phyloP scores from a whole-genome alignment of 2,113 vertebrate genomes.

The Porphyrio hochstetteri region DNA sequence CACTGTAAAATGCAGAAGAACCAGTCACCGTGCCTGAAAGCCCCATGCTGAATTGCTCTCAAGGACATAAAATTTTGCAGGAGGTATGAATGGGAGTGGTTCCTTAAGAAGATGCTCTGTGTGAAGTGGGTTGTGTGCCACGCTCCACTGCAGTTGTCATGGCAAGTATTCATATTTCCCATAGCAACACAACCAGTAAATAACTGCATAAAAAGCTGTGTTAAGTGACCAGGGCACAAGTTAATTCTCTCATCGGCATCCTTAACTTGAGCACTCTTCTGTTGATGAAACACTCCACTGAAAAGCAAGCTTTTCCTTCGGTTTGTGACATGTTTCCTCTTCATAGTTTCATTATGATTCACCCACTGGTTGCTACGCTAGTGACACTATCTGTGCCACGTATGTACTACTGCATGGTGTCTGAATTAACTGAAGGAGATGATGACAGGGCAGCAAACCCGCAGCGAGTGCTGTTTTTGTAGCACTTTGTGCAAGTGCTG shows the following conservation, averaged over 20 bases:
- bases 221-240: conserved; percentile 17
- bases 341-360: conserved; percentile 41
- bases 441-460: conserved; percentile 19
- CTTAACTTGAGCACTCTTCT: neutral
- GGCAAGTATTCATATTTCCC: conserved; percentile 58
- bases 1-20: neutral
- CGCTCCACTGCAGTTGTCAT: conserved; percentile 55
- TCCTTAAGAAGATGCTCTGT: neutral
- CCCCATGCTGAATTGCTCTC: neutral
- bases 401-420: neutral
- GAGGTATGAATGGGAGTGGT: neutral
- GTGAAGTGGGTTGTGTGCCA: neutral
- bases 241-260: neutral
- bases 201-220: conserved; percentile 25
- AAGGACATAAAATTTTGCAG: neutral
- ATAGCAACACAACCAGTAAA: conserved; percentile 60
- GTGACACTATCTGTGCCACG: neutral
- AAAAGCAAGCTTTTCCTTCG: neutral
- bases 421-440: conserved; percentile 2
- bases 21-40: neutral
- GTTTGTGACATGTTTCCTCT: conserved; percentile 4
- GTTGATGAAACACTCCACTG: neutral
- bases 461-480: neutral
- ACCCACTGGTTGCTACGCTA: neutral
- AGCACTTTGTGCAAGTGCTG: neutral